Evolutionary conservation across 2,888 invertebrate genomes (phyloP), one percentile per base, ranked within the genome.

Genomic region (Hydraecia micacea): DNA sequence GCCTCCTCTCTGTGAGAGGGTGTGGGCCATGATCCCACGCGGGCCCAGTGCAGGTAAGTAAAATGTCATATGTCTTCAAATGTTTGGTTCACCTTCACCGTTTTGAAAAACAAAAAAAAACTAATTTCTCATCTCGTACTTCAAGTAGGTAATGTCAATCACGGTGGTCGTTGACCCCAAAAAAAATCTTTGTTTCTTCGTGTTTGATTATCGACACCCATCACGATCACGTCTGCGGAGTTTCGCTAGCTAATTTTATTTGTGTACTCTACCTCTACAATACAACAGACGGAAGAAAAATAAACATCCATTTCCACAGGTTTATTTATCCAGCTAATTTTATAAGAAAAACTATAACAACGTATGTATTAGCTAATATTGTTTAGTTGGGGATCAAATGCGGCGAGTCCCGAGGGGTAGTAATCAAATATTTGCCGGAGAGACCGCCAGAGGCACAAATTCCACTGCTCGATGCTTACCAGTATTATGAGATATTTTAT

Each of bases 371-470:
- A 88, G 84, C 77, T 90, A 88, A 90, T 90, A 89, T 84, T 85
- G 89, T 90, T 89, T 87, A 85, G 86, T 80, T 66, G 78, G 79
- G 89, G 86, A 87, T 85, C 84, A 79, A 84, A 87, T 84, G 84
- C 83, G 86, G 83, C 36, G 75, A 73, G 71, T 75, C 87, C 67
- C 84, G 75, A 36, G 84, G 81, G 86, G 73, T 82, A 84, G 87
- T 90, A 90, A 90, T 91, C 90, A 91, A 91, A 91, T 91, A 91
- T 91, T 90, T 89, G 89, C 79, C 77, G 85, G 88, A 82, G 81
- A 84, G 79, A 87, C 85, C 76, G 88, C 91, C 88, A 66, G 88
- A 87, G 85, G 80, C 84, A 79, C 78, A 84, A 84, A 88, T 84
- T 85, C 83, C 75, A 73, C 69, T 77, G 15, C 25, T 11, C 63